phyloP scores from a whole-genome alignment of 2,888 invertebrate species.

The Strigamia crassipes region DNA sequence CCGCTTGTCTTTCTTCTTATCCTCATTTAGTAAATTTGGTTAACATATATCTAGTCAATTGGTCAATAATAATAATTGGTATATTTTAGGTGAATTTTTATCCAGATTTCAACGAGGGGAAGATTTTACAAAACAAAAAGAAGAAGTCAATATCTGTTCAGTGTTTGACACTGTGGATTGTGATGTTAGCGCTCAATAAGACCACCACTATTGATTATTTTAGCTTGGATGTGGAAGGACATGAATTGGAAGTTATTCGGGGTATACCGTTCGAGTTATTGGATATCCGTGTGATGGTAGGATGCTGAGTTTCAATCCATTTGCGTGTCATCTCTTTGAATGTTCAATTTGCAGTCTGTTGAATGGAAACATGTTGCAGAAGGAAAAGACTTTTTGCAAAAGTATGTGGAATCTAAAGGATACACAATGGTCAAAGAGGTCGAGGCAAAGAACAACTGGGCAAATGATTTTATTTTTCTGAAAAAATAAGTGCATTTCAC shows the following conservation, averaged over 20 bases:
- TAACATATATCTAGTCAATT: no score
- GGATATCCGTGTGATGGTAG: conserved; percentile 56
- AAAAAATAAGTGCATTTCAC: background rate
- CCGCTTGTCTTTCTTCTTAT: conserved; percentile 69
- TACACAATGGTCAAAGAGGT: background rate
- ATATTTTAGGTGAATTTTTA: conserved; percentile 61
- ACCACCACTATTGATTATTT: conserved; percentile 71
- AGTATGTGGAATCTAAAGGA: background rate
- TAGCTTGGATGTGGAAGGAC: conserved; percentile 68
- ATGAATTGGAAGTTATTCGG: conserved; percentile 64
- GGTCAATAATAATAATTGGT: no score
- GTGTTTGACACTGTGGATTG: conserved; percentile 81
- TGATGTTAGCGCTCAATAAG: conserved; percentile 74
- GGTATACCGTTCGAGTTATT: conserved; percentile 66
- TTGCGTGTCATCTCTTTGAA: background rate
- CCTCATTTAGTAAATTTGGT: background rate
- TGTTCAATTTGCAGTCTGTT: background rate
- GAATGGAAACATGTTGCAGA: background rate
- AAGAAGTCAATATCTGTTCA: conserved; percentile 66
- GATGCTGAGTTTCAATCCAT: no score
- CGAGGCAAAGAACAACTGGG: background rate
- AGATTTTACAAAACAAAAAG: conserved; percentile 57
- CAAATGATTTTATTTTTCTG: background rate
- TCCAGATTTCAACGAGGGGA: conserved; percentile 60
- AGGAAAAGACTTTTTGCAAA: background rate